Base-by-base conservation (phyloP, 2,797 vertebrate genomes). In the Poeciliopsis turneri region DNA sequence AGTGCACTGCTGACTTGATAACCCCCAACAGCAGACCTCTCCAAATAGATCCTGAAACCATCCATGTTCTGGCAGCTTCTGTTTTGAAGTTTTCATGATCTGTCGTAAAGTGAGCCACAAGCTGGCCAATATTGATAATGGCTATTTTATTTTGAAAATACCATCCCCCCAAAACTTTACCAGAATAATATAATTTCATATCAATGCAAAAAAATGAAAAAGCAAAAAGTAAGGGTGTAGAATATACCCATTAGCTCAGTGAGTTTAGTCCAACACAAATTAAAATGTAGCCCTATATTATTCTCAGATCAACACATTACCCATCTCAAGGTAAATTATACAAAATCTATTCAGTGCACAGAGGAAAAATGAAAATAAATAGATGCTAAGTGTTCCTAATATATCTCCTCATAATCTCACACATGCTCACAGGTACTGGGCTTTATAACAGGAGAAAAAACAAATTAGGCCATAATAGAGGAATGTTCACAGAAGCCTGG, bases 391-490 rank as follows among this genome's bases (percentile, higher is more conserved):
- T 69, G 61, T 45, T 74, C 20, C 64, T 76, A 46, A 49, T 41
- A 72, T 41, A 39, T 10, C 47, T 66, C 59, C 25, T 43, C 20
- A 49, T 10, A 59, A 25, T 74, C 12, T 61, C 69, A 53, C 30
- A 64, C 9, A 45, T 69, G 28, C 16, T 33, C 23, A 47, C 12
- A 75, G 41, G 28, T 57, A 28, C 11, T 3, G 9, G 18, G 33
- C 9, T 76, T 68, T 66, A 46, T 11, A 47, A 28, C 45, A 49
- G n/a, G 4, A 69, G 41, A 57, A 59, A 55, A 78, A 46, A 71
- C 77, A 76, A 74, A 81, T 70, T 20, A 82, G 43, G 45, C 77
- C 47, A 0, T 4, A 73, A 66, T 30, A 49, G 47, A 59, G 25
- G 61, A 68, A 79, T 74, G 61, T 36, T 77, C 55, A 28, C 11